A percentile compares a stretch with the other conserved stretches of the same genome.
Conservation (phyloP, 2,888 invertebrate genomes). For the Tricholauxania praeusta region DNA sequence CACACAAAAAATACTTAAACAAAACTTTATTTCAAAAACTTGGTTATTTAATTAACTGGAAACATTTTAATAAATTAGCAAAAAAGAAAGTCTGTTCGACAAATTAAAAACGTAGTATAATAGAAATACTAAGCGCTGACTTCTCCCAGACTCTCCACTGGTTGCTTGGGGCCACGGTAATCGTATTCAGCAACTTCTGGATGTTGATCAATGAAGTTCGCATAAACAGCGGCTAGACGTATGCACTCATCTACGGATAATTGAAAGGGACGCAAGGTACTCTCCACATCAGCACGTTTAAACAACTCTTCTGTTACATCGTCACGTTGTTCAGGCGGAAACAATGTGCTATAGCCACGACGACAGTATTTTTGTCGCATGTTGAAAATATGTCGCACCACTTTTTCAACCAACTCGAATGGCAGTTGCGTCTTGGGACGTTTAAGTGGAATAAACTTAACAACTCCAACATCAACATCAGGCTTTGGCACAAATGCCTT, state of each 20-base stretch:
- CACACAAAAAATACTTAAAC: slow-evolving; percentile 15
- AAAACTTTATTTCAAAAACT: neutral
- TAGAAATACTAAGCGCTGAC: slow-evolving; percentile 43
- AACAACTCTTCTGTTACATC: slow-evolving; percentile 78
- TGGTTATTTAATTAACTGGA: neutral
- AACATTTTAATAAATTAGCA: slow-evolving; percentile 21
- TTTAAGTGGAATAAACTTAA: slow-evolving; percentile 84
- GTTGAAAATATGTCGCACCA: slow-evolving; percentile 86
- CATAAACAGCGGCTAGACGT: slow-evolving; percentile 82
- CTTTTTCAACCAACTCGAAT: slow-evolving; percentile 90
- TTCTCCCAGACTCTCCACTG: neutral
- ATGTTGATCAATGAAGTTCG: slow-evolving; percentile 76
- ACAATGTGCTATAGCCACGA: slow-evolving; percentile 78
- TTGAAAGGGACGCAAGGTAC: slow-evolving; percentile 77
- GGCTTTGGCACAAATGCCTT: slow-evolving; percentile 93
- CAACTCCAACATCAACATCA: slow-evolving; percentile 96
- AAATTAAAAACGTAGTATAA: slow-evolving; percentile 31
- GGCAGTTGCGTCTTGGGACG: slow-evolving; percentile 81
- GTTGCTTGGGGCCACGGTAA: slow-evolving; percentile 71
- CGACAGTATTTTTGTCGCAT: slow-evolving; percentile 88
- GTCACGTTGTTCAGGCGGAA: slow-evolving; percentile 77
- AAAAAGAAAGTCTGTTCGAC: neutral
- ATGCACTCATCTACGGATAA: slow-evolving; percentile 84
- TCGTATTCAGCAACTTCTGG: slow-evolving; percentile 78
- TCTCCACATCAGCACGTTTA: slow-evolving; percentile 78